Percentiles rank a stretch among this genome's conserved stretches.
These are phyloP conservation scores for Agrotis clavis DNA, from an alignment of 2,888 invertebrate species.

Conservation along the genomic window DNA sequence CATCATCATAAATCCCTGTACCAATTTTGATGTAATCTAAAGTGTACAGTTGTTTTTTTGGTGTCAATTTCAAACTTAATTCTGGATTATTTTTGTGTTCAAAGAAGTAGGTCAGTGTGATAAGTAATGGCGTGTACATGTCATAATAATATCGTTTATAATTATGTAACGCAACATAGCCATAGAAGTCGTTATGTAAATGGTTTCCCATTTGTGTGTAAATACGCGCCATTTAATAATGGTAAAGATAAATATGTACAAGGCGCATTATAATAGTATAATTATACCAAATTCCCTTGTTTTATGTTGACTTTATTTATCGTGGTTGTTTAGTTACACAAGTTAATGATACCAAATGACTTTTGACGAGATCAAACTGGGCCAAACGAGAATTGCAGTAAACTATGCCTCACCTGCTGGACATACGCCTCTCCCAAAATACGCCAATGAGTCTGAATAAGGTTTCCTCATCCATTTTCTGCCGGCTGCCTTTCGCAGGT, in stretches of 20 bases:
- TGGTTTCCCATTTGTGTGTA: constrained; percentile 9
- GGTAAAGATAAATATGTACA: background rate
- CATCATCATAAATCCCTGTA: background rate
- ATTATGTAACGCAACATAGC: background rate
- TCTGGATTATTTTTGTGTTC: background rate
- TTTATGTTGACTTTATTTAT: background rate
- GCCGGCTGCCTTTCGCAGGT: too few species aligned
- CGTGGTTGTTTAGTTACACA: background rate
- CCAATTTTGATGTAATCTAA: background rate
- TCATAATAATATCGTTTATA: constrained; percentile 4
- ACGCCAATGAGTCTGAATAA: too few species aligned
- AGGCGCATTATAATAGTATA: too few species aligned
- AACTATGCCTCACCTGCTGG: too few species aligned
- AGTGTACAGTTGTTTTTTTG: background rate
- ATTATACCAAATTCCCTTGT: background rate
- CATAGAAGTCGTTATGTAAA: background rate
- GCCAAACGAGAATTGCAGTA: background rate
- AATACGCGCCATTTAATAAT: background rate
- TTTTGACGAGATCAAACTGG: background rate
- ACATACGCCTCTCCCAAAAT: too few species aligned
- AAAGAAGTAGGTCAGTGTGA: background rate
- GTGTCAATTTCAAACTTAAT: background rate
- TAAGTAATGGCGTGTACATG: background rate
- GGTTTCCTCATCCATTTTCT: too few species aligned
- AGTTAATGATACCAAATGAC: background rate